Evolutionary conservation across 2,888 invertebrate species (phyloP).

Genomic region (Pyrochroa serraticornis): DNA sequence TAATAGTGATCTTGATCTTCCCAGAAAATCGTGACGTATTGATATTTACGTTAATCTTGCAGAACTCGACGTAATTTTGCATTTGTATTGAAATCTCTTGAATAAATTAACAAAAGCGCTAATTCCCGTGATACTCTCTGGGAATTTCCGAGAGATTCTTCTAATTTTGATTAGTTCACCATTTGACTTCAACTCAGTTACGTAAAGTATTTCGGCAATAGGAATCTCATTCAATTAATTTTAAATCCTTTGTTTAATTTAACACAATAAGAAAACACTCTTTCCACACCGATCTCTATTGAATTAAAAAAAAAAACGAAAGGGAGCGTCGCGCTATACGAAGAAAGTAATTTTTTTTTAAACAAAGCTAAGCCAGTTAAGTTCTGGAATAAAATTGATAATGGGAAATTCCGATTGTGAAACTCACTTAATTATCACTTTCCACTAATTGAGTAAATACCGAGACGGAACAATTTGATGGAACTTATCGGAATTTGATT

Average conservation of each 20-base stretch:
- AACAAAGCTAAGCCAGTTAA: too few relatives aligned
- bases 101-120: too few relatives aligned
- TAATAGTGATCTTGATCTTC: too few relatives aligned
- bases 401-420: neutral
- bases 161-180: neutral
- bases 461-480: too few relatives aligned
- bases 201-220: slow-evolving; percentile 16
- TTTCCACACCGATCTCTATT: slow-evolving; percentile 16
- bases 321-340: neutral
- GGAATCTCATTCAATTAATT: slow-evolving; percentile 13
- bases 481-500: too few relatives aligned
- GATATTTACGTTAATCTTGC: too few relatives aligned
- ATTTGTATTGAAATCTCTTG: too few relatives aligned
- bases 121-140: neutral
- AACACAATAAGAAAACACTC: slow-evolving; percentile 10
- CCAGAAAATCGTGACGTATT: too few relatives aligned
- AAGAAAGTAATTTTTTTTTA: slow-evolving; percentile 18
- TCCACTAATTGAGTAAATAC: too few relatives aligned
- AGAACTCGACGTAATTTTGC: too few relatives aligned
- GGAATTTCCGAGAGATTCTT: slow-evolving; percentile 1
- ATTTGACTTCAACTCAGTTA: slow-evolving; percentile 13
- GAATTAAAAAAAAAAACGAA: slow-evolving; percentile 12
- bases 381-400: neutral
- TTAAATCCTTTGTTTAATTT: slow-evolving; percentile 22
- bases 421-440: too few relatives aligned